These are phyloP conservation scores for Dromiciops gliroides DNA, from an alignment of 2,113 vertebrate genomes.

Conservation along the genomic window DNA sequence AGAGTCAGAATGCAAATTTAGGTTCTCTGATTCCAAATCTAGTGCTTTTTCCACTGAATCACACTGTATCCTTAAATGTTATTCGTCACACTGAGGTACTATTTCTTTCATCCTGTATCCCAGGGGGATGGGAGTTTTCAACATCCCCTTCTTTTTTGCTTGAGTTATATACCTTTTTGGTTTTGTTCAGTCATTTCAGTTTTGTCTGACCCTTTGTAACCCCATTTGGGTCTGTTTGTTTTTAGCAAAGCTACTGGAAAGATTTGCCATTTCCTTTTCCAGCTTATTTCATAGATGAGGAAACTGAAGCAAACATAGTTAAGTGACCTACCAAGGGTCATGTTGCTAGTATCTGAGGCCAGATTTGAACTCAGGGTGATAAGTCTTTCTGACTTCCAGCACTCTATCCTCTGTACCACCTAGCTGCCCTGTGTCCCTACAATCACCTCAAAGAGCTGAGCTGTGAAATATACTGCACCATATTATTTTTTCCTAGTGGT, in stretches of 20 bases:
- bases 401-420: not conserved
- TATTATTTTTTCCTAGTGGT: conserved; percentile 71
- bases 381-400: not conserved
- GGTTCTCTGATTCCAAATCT: not conserved
- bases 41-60: not conserved
- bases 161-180: not conserved
- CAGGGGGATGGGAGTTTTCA: not conserved
- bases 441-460: conserved; percentile 65
- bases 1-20: not conserved
- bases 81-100: not conserved
- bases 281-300: not conserved
- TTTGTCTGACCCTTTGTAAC: not conserved
- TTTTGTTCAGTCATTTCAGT: not conserved
- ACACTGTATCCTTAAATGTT: not conserved
- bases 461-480: conserved; percentile 62
- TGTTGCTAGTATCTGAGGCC: not conserved
- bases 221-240: not conserved
- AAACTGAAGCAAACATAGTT: not conserved
- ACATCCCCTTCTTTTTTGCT: not conserved
- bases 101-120: not conserved
- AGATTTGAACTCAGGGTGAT: not conserved
- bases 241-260: not conserved
- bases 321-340: not conserved
- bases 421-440: not conserved
- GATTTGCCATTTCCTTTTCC: not conserved